Evolutionary conservation across 1,140 invertebrate genomes (phyloP).

Genomic region (Macrobrachium nipponense): DNA sequence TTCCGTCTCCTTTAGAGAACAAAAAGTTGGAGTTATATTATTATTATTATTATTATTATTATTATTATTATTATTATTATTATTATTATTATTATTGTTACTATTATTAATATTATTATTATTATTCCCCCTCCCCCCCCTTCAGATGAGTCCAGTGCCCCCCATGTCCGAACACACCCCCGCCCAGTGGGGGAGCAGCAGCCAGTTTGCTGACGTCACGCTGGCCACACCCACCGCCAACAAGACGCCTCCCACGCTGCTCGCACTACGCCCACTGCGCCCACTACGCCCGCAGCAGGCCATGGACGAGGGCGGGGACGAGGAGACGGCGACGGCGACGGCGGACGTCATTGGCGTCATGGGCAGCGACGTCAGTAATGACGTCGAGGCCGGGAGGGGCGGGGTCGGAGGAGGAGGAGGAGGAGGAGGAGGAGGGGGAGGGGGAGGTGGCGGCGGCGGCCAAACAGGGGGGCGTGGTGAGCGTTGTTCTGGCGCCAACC

Average conservation of each 20-base stretch:
- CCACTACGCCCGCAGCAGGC: slow-evolving; percentile 57
- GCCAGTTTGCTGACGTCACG: slow-evolving; percentile 27
- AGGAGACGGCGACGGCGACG: not conserved
- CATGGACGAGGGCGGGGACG: slow-evolving; percentile 62
- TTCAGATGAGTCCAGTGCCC: not conserved
- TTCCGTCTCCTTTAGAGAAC: too few species aligned
- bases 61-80: not conserved
- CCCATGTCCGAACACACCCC: too few species aligned
- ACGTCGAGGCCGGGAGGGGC: slow-evolving; percentile 1
- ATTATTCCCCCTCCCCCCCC: not conserved
- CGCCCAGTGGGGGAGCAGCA: not conserved
- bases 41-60: not conserved
- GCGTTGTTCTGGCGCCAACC: not conserved
- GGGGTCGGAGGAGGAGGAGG: slow-evolving; percentile 19
- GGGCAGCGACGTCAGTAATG: slow-evolving; percentile 2
- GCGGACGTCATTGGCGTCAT: slow-evolving; percentile 3
- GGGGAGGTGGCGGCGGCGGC: slow-evolving; percentile 8
- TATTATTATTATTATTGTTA: too few species aligned
- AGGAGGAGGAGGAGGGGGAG: not conserved
- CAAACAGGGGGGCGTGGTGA: not conserved
- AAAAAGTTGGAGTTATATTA: not conserved
- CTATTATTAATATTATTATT: too few species aligned
- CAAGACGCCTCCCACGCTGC: slow-evolving; percentile 52
- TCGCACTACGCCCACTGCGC: slow-evolving; percentile 57
- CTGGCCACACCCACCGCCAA: slow-evolving; percentile 33